Base-by-base conservation (phyloP, 23 tunicate species). In the Styela clava region DNA sequence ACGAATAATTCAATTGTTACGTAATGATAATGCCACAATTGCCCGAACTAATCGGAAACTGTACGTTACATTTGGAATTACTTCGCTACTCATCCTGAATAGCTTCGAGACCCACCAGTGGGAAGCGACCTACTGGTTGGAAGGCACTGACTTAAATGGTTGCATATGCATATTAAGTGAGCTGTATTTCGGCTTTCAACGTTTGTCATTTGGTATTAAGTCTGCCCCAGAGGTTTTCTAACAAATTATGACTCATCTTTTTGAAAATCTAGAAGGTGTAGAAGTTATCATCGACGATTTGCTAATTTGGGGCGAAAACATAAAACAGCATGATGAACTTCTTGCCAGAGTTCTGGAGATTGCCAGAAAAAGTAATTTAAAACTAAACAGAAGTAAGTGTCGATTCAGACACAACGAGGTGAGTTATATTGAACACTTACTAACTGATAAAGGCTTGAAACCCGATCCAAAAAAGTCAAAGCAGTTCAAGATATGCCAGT, bases 161-260 rank as follows among this genome's bases (percentile, higher is more conserved):
- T n/a, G n/a, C n/a, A n/a, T n/a, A n/a, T n/a, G n/a, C n/a, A n/a
- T n/a, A n/a, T n/a, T n/a, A n/a, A n/a, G n/a, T n/a, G 87, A n/a
- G n/a, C n/a, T n/a, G n/a, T n/a, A 34, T 85, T 35, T 79, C 78
- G n/a, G 84, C 73, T 86, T 86, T 34, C 79, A 86, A 65, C 24
- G 84, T 33, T 34, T 86, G 27, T 84, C 84, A 20, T 86, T 86
- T 32, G 84, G 72, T 18, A 61, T 86, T 2, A 64, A 28, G 3
- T 69, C 84, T 9, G 89, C 89, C 2, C 88, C 88, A 7, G 88
- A 78, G 28, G 76, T 76, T 64, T 85, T 85, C 36, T 83, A 77
- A 25, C 82, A 74, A 3, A 63, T 30, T 12, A 77, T 85, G 88
- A 76, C 61, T 9, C 27, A 68, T 35, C 67, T 72, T 52, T 74